Evolutionary conservation across 2,113 vertebrate genomes (phyloP), one percentile per base, ranked within the genome.

Genomic region (Ictidomys tridecemlineatus): DNA sequence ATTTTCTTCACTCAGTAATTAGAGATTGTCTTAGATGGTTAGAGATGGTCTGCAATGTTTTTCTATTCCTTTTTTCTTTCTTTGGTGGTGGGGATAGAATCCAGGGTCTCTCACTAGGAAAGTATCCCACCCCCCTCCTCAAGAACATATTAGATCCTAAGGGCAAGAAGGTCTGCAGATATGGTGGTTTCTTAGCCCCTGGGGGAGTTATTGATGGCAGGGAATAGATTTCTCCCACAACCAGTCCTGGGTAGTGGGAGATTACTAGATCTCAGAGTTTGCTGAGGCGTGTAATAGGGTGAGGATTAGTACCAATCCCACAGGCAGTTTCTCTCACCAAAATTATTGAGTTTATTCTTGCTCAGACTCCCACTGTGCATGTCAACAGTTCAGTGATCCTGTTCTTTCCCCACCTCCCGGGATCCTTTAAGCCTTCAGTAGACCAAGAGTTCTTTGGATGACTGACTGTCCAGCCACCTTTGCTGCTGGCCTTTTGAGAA

Each of bases 401-500:
- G 8, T 34, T 32, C 67, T 63, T 30, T 11, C 65, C 30, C 73
- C 6, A 18, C 28, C 28, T 63, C 13, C 67, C 58, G 53, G 93
- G 85, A 16, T 79, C 24, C 85, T 17, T 70, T 30, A 93, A 74
- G 28, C 74, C 4, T 30, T 30, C 24, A 12, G 4, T 34, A 48
- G 30, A 10, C 22, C 34, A 63, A 28, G n/a, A 77, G 58, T 34
- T 82, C 58, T 77, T 39, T 42, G 63, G 73, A 11, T 86, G 32
- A 37, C n/a, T 37, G 53, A 51, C 32, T 65, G 39, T 34, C 42
- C 9, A 11, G 70, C 17, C 18, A 72, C 42, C 65, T 94, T 42
- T 63, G 86, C 87, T 78, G 22, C 69, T 93, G 77, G 76, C 82
- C 56, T 85, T 91, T 89, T 90, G 86, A 97, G 94, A 91, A 91